phyloP scores from a whole-genome alignment of 2,113 vertebrate species.

The Choloepus hoffmanni region DNA sequence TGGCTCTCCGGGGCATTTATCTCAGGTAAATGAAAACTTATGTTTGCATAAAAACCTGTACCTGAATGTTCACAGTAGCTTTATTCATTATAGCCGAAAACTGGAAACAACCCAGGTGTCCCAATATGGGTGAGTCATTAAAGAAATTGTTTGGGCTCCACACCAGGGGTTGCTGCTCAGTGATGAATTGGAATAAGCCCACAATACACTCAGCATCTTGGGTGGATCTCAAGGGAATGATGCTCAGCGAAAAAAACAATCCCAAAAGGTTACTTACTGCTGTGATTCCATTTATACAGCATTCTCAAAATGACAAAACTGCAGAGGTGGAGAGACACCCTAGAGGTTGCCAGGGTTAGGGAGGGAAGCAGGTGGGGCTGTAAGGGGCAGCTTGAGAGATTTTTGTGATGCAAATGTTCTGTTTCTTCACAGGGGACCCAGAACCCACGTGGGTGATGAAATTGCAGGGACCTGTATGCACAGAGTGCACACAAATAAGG shows the following conservation, averaged over 20 bases:
- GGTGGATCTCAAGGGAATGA: no score
- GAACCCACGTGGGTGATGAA: fast-evolving
- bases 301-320: neutral
- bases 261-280: neutral
- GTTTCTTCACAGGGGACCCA: neutral
- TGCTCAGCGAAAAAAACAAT: neutral
- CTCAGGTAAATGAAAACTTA: no score
- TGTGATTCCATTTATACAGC: no score
- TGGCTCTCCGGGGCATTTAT: no score
- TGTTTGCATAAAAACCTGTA: fast-evolving
- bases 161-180: fast-evolving
- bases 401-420: neutral
- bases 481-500: fast-evolving
- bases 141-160: fast-evolving
- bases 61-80: neutral
- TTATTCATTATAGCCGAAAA: neutral
- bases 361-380: neutral
- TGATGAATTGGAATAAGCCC: no score
- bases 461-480: fast-evolving
- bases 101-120: neutral
- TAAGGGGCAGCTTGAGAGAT: no score
- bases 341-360: fast-evolving
- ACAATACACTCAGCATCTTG: neutral
- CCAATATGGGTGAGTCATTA: neutral
- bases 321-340: neutral